phyloP scores from a whole-genome alignment of 2,113 vertebrate genomes.

The Cephalopterus ornatus region DNA sequence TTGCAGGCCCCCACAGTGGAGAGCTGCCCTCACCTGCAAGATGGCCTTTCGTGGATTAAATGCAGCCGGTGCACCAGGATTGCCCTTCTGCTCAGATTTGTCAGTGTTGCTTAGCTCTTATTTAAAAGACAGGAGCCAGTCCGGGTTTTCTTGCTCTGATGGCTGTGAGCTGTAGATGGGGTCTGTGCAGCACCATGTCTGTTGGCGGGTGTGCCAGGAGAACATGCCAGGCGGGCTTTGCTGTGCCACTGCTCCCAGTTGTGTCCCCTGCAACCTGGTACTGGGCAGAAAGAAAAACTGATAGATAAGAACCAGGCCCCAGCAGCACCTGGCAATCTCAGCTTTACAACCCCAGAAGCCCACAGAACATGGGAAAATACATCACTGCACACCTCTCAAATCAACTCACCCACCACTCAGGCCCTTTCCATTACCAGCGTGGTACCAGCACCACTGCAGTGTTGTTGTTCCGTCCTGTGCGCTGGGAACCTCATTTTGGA shows the following conservation, averaged over 20 bases:
- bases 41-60: background rate
- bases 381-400: background rate
- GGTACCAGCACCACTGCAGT: background rate
- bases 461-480: accelerated
- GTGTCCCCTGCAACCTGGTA: background rate
- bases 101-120: background rate
- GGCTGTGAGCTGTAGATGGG: background rate
- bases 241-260: accelerated
- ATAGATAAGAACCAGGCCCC: background rate
- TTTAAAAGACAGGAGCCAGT: background rate
- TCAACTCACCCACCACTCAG: background rate
- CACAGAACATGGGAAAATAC: background rate
- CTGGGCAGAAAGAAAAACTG: background rate
- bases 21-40: background rate
- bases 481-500: background rate
- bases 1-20: accelerated
- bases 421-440: background rate
- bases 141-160: background rate
- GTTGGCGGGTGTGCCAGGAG: accelerated
- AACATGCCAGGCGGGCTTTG: accelerated
- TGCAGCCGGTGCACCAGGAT: accelerated
- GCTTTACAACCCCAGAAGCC: background rate
- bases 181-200: accelerated
- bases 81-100: background rate
- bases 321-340: background rate